Base-by-base conservation (phyloP, 2,797 vertebrate species). In the Ceryle rudis region DNA sequence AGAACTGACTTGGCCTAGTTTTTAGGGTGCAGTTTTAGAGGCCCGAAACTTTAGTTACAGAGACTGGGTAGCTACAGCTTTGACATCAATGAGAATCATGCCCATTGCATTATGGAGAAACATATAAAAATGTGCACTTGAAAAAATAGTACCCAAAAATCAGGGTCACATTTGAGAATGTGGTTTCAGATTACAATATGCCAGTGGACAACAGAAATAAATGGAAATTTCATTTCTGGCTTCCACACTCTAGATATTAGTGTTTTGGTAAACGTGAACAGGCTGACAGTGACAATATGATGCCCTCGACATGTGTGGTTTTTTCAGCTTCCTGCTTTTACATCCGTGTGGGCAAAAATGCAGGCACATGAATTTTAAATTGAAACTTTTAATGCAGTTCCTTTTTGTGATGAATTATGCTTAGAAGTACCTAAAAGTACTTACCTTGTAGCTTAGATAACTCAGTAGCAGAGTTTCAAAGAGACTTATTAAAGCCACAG, bases 401-500 rank as follows among this genome's bases (percentile, higher is more conserved):
- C 9, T 37, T 72, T 69, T 62, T 58, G 28, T 57, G 46, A 82
- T 25, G 9, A 61, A 60, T 46, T 57, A 19, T 11, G 3, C 8
- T 31, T 77, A 35, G 35, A 55, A 80, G 31, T 71, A 82, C 69
- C 54, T 77, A 72, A 88, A 91, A 88, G 11, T 66, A 89, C 97
- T 97, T 98, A 99, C 98, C 98, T 99, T 99, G 93, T 99, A 99
- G 95, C 98, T 99, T 90, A 99, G 97, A 97, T 99, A 99, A 95
- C 98, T 98, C 92, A 99, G 97, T 44, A 99, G 95, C 29, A 98
- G 97, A 73, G 98, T 99, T 98, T 98, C 98, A 95, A 98, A 97
- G 54, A 99, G 97, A 97, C 98, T 98, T 97, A 99, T 98, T 93
- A 98, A 89, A 61, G 98, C 98, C 97, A 99, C 98, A 80, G 98